Base-by-base conservation (phyloP, 2,797 vertebrate genomes). In the Brachyalestes nurse region DNA sequence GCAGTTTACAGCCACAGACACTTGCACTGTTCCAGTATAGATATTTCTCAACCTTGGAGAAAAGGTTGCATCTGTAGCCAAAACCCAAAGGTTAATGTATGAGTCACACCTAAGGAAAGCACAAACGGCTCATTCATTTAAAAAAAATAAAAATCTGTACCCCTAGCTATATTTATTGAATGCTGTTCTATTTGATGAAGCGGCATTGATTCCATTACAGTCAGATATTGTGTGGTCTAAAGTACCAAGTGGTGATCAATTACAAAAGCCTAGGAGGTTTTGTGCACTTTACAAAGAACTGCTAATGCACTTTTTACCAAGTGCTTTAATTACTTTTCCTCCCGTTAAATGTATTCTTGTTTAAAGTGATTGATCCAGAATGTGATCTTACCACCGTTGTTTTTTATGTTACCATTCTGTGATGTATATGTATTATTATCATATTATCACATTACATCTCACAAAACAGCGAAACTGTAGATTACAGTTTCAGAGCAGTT, bases 191-290 rank as follows among this genome's bases (percentile, higher is more conserved):
- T 45, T 19, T 73, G 23, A 74, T 66, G 71, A 17, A 66, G 38
- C 21, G 40, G 16, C 64, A 72, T 66, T 45, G 71, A 66, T 21
- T 73, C 40, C 58, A 79, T 34, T 64, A 45, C 47, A 45, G 21
- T 74, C 64, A 62, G 57, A 62, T 72, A 78, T 38, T 40, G 58
- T 78, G 23, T 34, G 45, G 67, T 72, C 28, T 72, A 79, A 79
- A 51, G 67, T 51, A 40, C 66, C 55, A 57, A 72, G 47, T 65
- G 34, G 21, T 38, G 66, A 65, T 55, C 61, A 19, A 65, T 73
- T 79, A 79, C 70, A 66, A 66, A 47, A 6, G 28, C 38, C 61
- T 45, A 65, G 60, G 34, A 74, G 38, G 49, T 45, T 79, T 65
- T 4, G 55, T 19, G n/a, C 51, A 64, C 25, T 49, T 16, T 67